phyloP scores from a whole-genome alignment of 2,797 vertebrate genomes.

The Picus viridis region DNA sequence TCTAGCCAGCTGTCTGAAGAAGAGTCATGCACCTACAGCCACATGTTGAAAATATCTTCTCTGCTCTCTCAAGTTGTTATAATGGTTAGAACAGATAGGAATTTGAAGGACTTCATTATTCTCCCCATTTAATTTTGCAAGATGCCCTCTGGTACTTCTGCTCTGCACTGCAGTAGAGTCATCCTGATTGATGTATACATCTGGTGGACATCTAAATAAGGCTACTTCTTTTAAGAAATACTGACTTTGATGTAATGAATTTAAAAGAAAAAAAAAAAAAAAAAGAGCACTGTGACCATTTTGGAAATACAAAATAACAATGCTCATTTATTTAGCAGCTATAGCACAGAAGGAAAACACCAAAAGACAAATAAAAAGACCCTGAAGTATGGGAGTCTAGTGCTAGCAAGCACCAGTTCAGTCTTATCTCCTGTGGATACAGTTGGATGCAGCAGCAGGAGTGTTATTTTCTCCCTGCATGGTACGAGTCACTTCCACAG shows the following conservation, averaged over 20 bases:
- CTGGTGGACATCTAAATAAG: conserved; percentile 23
- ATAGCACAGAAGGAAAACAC: neutral
- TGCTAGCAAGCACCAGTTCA: conserved; percentile 34
- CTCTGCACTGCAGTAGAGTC: neutral
- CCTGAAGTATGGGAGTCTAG: conserved; percentile 41
- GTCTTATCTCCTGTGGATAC: conserved; percentile 41
- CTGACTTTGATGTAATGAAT: neutral
- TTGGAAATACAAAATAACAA: neutral
- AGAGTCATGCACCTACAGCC: conserved; percentile 46
- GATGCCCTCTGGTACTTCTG: conserved; percentile 38
- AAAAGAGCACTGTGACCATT: neutral
- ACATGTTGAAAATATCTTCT: conserved; percentile 35
- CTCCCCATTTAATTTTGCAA: conserved; percentile 59
- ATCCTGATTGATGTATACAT: conserved; percentile 18
- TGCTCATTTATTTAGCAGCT: conserved; percentile 45
- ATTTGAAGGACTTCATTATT: conserved; percentile 44
- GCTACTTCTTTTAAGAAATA: neutral
- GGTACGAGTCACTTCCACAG: conserved; percentile 49
- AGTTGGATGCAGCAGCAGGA: conserved; percentile 56
- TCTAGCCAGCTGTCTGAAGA: conserved; percentile 47
- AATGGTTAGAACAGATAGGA: conserved; percentile 37
- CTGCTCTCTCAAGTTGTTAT: conserved; percentile 3
- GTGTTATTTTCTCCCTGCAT: conserved; percentile 60
- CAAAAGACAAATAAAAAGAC: conserved; percentile 27
- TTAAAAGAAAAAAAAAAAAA: neutral